Evolutionary conservation across 2,888 invertebrate genomes (phyloP).

Genomic region (Polymixis flavicincta): DNA sequence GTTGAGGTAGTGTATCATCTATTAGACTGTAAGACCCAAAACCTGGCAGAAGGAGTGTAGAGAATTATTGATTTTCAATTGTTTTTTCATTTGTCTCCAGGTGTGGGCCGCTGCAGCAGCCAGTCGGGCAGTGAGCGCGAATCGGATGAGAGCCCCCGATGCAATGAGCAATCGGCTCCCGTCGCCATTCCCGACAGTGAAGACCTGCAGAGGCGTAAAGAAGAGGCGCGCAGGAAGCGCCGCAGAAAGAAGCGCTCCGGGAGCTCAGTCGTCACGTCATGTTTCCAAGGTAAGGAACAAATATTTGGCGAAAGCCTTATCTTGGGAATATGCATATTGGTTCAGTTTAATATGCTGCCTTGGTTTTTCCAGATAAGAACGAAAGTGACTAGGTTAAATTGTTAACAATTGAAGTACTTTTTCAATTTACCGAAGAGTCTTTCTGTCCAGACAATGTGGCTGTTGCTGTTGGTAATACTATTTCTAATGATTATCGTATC

Average conservation of each 20-base stretch:
- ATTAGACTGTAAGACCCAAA: not conserved
- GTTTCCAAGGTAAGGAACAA: slow-evolving; percentile 94
- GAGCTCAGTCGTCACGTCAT: slow-evolving; percentile 96
- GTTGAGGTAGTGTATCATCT: slow-evolving; percentile 2
- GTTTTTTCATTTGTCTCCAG: slow-evolving; percentile 74
- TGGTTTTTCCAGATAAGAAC: slow-evolving; percentile 30
- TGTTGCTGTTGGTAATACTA: not conserved
- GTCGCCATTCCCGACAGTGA: slow-evolving; percentile 91
- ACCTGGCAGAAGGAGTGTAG: not conserved
- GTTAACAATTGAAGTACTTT: not conserved
- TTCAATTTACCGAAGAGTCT: not conserved
- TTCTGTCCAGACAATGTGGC: not conserved
- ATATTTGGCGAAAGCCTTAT: slow-evolving; percentile 43
- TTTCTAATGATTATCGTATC: slow-evolving; percentile 23
- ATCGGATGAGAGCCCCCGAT: slow-evolving; percentile 83
- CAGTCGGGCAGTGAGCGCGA: slow-evolving; percentile 90
- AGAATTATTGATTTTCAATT: slow-evolving; percentile 13
- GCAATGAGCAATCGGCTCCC: slow-evolving; percentile 89
- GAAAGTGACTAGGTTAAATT: slow-evolving; percentile 12
- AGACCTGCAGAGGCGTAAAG: slow-evolving; percentile 94
- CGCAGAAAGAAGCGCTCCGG: slow-evolving; percentile 97
- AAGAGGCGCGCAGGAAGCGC: slow-evolving; percentile 96
- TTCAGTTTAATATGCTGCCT: slow-evolving; percentile 23
- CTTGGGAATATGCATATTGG: slow-evolving; percentile 33
- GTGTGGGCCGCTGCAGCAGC: slow-evolving; percentile 89